These are phyloP conservation scores for Sycobia sp. DNA, from an alignment of 1,140 invertebrate genomes.

Conservation along the genomic window DNA sequence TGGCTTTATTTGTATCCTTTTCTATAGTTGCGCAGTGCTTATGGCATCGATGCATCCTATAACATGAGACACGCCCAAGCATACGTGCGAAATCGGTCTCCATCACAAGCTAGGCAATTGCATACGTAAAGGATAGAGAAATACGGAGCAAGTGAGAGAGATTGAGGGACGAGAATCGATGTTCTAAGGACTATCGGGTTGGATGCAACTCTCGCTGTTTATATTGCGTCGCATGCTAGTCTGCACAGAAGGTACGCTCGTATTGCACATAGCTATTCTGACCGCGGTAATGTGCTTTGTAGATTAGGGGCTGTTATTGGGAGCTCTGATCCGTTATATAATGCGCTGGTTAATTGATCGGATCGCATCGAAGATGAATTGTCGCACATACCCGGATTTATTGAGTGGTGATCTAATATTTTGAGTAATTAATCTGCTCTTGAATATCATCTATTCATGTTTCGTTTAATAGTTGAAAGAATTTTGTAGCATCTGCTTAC, in stretches of 20 bases:
- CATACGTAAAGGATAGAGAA: background rate
- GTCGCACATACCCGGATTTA: too few species aligned
- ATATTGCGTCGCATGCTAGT: background rate
- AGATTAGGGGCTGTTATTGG: conserved; percentile 48
- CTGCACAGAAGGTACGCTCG: conserved; percentile 13
- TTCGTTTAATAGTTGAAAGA: too few species aligned
- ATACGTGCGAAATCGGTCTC: conserved; percentile 8
- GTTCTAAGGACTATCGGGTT: conserved; percentile 5
- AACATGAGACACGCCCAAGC: background rate
- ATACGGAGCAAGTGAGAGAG: background rate
- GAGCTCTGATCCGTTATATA: conserved; percentile 42
- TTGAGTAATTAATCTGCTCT: too few species aligned
- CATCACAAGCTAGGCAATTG: conserved; percentile 10
- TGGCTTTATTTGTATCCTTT: background rate
- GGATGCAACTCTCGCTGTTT: background rate
- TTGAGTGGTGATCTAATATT: too few species aligned
- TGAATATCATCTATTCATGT: too few species aligned
- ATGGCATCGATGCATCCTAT: background rate
- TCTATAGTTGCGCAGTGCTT: background rate
- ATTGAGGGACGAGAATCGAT: background rate
- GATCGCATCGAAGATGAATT: too few species aligned
- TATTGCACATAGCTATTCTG: conserved; percentile 42
- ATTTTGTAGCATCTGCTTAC: too few species aligned
- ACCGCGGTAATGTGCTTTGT: conserved; percentile 40
- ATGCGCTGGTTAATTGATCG: too few species aligned